phyloP scores from a whole-genome alignment of 2,113 vertebrate genomes.

The Todiramphus chloris region DNA sequence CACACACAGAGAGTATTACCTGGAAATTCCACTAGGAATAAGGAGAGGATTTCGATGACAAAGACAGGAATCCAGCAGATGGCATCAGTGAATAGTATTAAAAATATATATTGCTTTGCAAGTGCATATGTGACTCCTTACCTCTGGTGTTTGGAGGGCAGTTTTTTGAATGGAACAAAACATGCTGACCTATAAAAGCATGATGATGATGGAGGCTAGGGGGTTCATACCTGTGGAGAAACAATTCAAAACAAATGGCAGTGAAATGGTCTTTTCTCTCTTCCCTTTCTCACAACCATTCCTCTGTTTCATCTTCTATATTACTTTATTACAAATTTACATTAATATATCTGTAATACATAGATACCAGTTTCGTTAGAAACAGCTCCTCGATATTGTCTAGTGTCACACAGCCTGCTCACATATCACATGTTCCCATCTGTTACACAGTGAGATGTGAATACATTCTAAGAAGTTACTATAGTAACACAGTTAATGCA shows the following conservation, averaged over 20 bases:
- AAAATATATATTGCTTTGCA: conserved; percentile 60
- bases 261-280: not conserved
- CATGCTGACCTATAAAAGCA: conserved; percentile 77
- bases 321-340: not conserved
- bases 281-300: not conserved
- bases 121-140: conserved; percentile 72
- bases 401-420: not conserved
- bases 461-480: conserved; percentile 29
- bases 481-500: conserved; percentile 48
- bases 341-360: not conserved
- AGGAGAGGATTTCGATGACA: conserved; percentile 78
- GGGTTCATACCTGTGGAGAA: conserved; percentile 78
- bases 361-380: not conserved
- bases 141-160: conserved; percentile 73
- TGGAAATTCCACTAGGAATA: conserved; percentile 80
- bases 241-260: not conserved
- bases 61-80: conserved; percentile 91
- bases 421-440: not conserved
- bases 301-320: not conserved
- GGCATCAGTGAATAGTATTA: conserved; percentile 88
- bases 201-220: conserved; percentile 77
- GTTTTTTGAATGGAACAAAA: conserved; percentile 81
- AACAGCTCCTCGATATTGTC: not conserved
- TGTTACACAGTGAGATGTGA: not conserved
- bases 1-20: not conserved